Conservation (phyloP, 1,140 invertebrate species). For the Mesaphorura yosii region DNA sequence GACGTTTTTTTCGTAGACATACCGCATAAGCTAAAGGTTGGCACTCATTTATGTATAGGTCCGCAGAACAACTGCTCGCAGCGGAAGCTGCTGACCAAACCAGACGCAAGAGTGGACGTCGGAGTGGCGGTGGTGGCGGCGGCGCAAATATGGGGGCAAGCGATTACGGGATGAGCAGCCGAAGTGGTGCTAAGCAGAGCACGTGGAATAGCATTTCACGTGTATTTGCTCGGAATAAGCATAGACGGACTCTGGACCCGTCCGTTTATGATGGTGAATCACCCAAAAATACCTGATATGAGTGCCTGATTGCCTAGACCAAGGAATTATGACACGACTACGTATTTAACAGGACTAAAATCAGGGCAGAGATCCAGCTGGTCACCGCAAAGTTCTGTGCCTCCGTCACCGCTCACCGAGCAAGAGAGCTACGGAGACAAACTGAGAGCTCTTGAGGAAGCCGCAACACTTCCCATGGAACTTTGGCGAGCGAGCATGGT, state of each 20-base stretch:
- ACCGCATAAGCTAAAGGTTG: not conserved
- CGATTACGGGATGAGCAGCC: constrained; percentile 29
- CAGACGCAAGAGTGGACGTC: constrained; percentile 27
- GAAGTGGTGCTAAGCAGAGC: constrained; percentile 32
- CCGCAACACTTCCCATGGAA: constrained; percentile 74
- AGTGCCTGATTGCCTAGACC: constrained; percentile 9
- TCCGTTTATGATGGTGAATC: constrained; percentile 35
- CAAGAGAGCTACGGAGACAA: constrained; percentile 69
- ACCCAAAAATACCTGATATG: not conserved
- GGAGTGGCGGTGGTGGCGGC: constrained; percentile 17
- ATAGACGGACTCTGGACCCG: constrained; percentile 49
- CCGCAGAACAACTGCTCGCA: constrained; percentile 56
- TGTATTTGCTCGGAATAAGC: constrained; percentile 71
- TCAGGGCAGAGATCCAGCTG: constrained; percentile 29
- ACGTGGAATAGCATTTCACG: constrained; percentile 69
- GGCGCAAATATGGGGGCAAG: too few relatives aligned
- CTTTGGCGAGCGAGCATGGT: constrained; percentile 84
- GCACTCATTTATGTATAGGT: constrained; percentile 46
- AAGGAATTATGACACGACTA: too few relatives aligned
- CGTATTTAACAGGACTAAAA: too few relatives aligned
- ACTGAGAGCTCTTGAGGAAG: constrained; percentile 64
- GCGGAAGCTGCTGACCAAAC: constrained; percentile 45
- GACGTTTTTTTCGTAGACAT: not conserved
- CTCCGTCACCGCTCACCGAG: constrained; percentile 66
- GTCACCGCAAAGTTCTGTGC: constrained; percentile 32